Evolutionary conservation across 2,113 vertebrate species (phyloP), one percentile per base, ranked within the genome.

Genomic region (Leucosticte australis): DNA sequence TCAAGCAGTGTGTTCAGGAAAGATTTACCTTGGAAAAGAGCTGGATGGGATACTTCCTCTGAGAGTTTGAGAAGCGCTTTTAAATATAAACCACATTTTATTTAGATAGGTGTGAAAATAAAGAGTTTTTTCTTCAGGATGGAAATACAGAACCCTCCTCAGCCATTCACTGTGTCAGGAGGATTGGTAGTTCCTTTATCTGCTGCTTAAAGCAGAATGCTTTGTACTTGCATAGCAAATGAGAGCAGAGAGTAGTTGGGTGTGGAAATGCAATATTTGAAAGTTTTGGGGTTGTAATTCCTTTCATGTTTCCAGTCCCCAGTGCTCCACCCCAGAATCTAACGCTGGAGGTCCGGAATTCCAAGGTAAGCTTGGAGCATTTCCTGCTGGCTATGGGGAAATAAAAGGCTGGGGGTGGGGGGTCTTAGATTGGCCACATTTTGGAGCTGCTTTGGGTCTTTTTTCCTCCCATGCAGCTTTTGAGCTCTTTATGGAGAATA

Each of bases 301-400:
- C 62, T 63, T 91, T 69, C 22, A n/a, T 92, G 23, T 97, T 80
- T 96, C 73, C 94, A 99, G 99, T 99, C 41, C 99, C 99, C 44
- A 99, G 99, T 85, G 98, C 98, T 73, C 97, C 99, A 11, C 99
- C 99, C 28, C 99, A 99, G 97, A 99, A 99, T 87, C 97, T 99
- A 14, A 99, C 99, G 1, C 95, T 99, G 96, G 99, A 99, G 96
- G 99, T 99, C 9, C 98, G 99, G 92, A 99, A 99, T 97, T 99
- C 99, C 86, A 99, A 99, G 99, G 99, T 99, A 98, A 98, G 97
- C 57, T 17, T 63, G 47, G 21, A 74, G 20, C 37, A 69, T 30
- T 74, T 86, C 15, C 71, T 64, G 6, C 44, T 84, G 15, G 8
- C 30, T 16, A 1, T 3, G 52, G 42, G 23, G 35, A 39, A 18